phyloP scores from a whole-genome alignment of 2,888 invertebrate species.

The Drosophila cyrtoloma region DNA sequence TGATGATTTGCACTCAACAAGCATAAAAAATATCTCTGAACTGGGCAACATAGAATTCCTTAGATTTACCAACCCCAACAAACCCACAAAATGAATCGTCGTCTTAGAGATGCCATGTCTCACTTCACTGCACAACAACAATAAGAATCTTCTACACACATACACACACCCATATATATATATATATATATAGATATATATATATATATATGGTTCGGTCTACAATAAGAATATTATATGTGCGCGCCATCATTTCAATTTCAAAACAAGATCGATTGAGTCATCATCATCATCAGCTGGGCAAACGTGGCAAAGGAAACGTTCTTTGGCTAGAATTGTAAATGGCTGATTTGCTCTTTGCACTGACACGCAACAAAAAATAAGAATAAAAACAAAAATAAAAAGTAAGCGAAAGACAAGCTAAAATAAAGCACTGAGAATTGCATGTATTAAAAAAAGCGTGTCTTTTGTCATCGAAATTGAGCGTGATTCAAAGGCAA shows the following conservation, averaged over 20 bases:
- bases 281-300: constrained; percentile 44
- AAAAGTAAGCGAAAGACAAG: not conserved
- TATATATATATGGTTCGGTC: constrained; percentile 11
- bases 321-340: constrained; percentile 25
- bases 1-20: not conserved
- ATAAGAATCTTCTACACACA: constrained; percentile 13
- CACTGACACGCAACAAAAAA: constrained; percentile 6
- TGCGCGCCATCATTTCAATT: constrained; percentile 54
- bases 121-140: constrained; percentile 55
- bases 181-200: not conserved
- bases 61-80: constrained; percentile 5
- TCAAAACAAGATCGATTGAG: constrained; percentile 69
- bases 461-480: constrained; percentile 10
- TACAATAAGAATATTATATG: constrained; percentile 45
- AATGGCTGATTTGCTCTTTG: constrained; percentile 31
- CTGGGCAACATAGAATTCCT: constrained; percentile 3
- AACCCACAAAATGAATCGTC: constrained; percentile 41
- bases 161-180: constrained; percentile 4
- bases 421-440: constrained; percentile 7
- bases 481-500: constrained; percentile 6
- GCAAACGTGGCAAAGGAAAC: constrained; percentile 58
- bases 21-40: not conserved
- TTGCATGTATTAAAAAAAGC: constrained; percentile 16
- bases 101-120: constrained; percentile 37
- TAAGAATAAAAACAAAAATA: not conserved